Percentiles rank a stretch among this genome's conserved stretches.
Conservation (phyloP, 2,797 vertebrate genomes). For the Meda fulgida region DNA sequence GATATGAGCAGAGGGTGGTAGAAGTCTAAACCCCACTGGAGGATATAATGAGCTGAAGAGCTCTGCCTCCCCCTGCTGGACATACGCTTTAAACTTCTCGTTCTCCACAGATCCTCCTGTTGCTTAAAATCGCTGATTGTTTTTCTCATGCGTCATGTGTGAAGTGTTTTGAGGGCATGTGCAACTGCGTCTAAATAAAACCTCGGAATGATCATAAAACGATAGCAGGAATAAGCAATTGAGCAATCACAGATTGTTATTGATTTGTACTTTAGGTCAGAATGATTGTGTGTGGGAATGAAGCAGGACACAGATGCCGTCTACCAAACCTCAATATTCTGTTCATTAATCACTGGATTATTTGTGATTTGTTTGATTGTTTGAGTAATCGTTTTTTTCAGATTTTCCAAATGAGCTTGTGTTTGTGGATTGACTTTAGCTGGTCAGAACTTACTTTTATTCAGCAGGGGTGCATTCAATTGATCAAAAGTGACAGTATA, state of each 20-base stretch:
- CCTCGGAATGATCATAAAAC: background rate
- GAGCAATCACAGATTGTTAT: background rate
- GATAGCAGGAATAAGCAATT: background rate
- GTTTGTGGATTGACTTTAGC: background rate
- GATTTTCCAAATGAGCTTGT: conserved; percentile 1
- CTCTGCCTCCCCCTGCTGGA: conserved; percentile 67
- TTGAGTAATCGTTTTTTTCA: background rate
- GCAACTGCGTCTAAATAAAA: background rate
- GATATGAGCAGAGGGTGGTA: background rate
- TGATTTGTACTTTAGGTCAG: background rate
- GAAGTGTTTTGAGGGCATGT: background rate
- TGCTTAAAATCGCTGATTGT: background rate
- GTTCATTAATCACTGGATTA: conserved; percentile 2
- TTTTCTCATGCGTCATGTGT: background rate
- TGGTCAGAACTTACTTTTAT: background rate
- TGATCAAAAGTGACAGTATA: background rate
- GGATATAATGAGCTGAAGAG: background rate
- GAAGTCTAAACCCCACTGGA: background rate
- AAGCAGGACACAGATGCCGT: background rate
- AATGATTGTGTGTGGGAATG: background rate
- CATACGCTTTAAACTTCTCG: background rate
- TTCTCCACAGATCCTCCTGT: conserved; percentile 48
- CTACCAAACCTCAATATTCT: background rate
- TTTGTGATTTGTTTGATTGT: background rate
- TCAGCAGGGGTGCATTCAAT: background rate